These are phyloP conservation scores for Gymnodraco acuticeps DNA, from an alignment of 2,797 vertebrate species.

Conservation along the genomic window DNA sequence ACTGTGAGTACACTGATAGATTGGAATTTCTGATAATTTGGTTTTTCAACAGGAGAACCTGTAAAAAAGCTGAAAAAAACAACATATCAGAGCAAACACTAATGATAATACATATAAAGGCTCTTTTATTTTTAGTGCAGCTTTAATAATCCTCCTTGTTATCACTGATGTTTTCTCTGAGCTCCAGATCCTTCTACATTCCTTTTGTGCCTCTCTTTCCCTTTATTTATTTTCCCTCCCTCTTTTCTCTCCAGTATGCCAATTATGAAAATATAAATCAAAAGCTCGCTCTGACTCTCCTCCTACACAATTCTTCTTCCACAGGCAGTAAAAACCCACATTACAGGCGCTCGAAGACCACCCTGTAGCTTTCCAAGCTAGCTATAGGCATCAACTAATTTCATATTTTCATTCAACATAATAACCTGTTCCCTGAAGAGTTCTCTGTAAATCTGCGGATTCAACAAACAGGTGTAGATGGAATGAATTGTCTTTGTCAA, in stretches of 20 bases:
- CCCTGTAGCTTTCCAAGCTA: background rate
- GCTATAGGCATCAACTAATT: no score
- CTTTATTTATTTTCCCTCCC: background rate
- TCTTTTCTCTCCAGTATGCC: background rate
- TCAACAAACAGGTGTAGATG: background rate
- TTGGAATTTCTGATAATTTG: no score
- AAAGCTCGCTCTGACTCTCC: slow-evolving; percentile 4
- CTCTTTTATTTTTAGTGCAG: background rate
- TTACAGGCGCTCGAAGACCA: background rate
- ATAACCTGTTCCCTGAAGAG: background rate
- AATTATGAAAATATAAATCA: slow-evolving; percentile 16
- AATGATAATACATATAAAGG: no score
- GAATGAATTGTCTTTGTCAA: background rate
- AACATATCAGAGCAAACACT: no score
- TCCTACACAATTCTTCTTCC: slow-evolving; percentile 1
- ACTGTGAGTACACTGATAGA: no score
- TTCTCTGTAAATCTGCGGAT: background rate
- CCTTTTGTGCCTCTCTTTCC: background rate
- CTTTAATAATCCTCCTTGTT: background rate
- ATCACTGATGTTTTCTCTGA: background rate
- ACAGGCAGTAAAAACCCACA: background rate
- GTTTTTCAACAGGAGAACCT: no score
- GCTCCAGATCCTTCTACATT: no score
- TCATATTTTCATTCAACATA: no score
- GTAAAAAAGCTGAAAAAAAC: no score